Evolutionary conservation across 2,797 vertebrate species (phyloP).

Genomic region (Poecilia gillii): DNA sequence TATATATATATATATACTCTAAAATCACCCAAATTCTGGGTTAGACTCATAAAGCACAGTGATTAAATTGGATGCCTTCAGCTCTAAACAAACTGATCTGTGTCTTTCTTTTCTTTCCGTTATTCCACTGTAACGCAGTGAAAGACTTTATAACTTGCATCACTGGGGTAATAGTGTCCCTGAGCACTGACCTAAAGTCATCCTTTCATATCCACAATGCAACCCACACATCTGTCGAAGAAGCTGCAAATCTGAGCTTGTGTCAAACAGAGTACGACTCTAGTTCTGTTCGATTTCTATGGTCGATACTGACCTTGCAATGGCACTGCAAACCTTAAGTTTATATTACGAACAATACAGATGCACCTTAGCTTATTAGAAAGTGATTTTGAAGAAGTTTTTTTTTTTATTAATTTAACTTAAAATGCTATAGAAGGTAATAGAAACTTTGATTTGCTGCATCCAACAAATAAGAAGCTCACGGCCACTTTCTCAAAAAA

Average conservation of each 20-base stretch:
- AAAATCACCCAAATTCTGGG: conserved; percentile 37
- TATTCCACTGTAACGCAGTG: background rate
- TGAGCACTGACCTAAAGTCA: conserved; percentile 68
- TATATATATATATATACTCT: conserved; percentile 8
- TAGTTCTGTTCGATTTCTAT: conserved; percentile 13
- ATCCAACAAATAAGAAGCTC: background rate
- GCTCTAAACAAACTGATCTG: conserved; percentile 29
- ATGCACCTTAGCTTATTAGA: background rate
- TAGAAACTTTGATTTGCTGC: background rate
- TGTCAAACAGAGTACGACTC: conserved; percentile 1
- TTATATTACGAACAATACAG: conserved; percentile 5
- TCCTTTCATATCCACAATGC: conserved; percentile 40
- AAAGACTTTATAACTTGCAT: conserved; percentile 50
- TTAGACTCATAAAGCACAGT: conserved; percentile 71
- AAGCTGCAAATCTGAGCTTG: conserved; percentile 27
- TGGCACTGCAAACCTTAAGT: background rate
- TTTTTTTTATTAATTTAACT: too few relatives aligned
- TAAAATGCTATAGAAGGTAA: background rate
- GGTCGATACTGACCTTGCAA: conserved; percentile 14
- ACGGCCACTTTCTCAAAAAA: background rate
- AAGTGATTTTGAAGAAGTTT: background rate
- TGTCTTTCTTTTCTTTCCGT: conserved; percentile 5
- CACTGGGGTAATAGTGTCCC: conserved; percentile 65
- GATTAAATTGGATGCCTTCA: conserved; percentile 59
- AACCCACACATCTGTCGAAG: conserved; percentile 20